A percentile compares a stretch with the other conserved stretches of the same genome.
phyloP scores from a whole-genome alignment of 2,797 vertebrate species.

The Artibeus jamaicensis region DNA sequence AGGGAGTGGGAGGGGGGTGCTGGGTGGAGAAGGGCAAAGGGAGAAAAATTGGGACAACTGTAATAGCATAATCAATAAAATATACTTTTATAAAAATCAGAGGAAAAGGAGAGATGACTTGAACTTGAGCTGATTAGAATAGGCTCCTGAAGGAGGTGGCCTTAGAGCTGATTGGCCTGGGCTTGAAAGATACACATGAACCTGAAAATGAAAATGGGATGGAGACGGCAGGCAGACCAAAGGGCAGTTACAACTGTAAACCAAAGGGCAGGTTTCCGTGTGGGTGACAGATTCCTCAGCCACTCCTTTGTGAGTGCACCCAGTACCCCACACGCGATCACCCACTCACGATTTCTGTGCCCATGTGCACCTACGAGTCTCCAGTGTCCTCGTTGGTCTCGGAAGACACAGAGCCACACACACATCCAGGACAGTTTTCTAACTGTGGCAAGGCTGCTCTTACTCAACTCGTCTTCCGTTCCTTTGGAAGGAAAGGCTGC shows the following conservation, averaged over 20 bases:
- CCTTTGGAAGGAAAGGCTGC: neutral
- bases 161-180: neutral
- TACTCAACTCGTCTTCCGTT: neutral
- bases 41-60: neutral
- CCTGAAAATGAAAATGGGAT: neutral
- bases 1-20: neutral
- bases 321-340: rapidly evolving
- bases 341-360: neutral
- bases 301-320: neutral
- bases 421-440: neutral
- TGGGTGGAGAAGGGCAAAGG: neutral
- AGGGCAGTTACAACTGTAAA: neutral
- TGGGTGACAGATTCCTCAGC: neutral
- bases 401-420: neutral
- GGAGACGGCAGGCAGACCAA: neutral
- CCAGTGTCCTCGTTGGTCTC: neutral
- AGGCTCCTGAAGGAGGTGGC: neutral
- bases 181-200: neutral
- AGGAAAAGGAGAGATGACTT: neutral
- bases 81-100: neutral
- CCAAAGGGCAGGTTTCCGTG: neutral
- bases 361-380: neutral
- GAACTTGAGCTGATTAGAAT: neutral
- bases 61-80: neutral
- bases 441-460: neutral